Evolutionary conservation across 2,797 vertebrate genomes (phyloP), one percentile per base, ranked within the genome.

Genomic region (Catostomus latipinnis): DNA sequence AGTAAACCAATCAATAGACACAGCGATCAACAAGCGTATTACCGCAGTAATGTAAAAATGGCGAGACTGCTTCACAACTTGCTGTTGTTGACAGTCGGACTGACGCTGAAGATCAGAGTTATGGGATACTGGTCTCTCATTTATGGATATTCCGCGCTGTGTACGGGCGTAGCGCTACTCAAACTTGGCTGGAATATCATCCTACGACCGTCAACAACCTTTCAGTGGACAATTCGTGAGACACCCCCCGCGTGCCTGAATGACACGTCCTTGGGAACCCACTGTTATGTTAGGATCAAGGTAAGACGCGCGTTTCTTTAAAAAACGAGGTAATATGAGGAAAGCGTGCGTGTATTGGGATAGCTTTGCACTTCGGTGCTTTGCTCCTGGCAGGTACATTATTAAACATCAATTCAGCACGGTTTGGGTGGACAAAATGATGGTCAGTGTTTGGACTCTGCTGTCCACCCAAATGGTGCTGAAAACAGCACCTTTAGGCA

Each of bases 201-300:
- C 77, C 85, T 93, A 71, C 92, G 94, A 49, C 97, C 97, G 50
- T 93, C 93, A 7, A 83, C 91, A 78, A 97, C 96, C 91, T 97
- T 98, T 89, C 95, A 92, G 78, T 94, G 96, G 94, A 88, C 43
- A 74, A 84, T 93, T 67, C 93, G 97, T 34, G 96, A 97, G 75
- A 93, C 91, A 67, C 95, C 96, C 4, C 97, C 97, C 3, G 93
- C 95, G 62, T 98, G 97, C 88, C 90, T 98, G 86, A 95, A 92
- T 90, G 97, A 98, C 94, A 96, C 96, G 90, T 96, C 96, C 88
- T 90, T 97, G 94, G 97, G 97, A 82, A 98, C 97, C 71, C 97
- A 98, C 93, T 98, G 97, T 92, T 99, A 98, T 90, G 96, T 99
- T 76, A 86, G 96, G 82, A 96, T 98, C 89, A 99, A 99, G 97